These are phyloP conservation scores for Dipodomys spectabilis DNA, from an alignment of 2,113 vertebrate species.

Conservation along the genomic window DNA sequence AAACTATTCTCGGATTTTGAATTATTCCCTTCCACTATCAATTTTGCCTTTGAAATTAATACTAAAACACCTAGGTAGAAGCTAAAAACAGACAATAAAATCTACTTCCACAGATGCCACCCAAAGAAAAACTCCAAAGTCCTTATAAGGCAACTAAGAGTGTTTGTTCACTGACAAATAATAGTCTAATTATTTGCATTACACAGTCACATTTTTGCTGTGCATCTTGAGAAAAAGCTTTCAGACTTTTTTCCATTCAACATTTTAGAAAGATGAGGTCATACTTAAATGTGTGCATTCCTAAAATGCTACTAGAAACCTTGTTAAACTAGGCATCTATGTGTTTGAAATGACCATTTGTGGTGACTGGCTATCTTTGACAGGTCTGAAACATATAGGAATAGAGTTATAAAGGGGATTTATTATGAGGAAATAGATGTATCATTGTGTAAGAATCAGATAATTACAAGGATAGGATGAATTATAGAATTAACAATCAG, in stretches of 20 bases:
- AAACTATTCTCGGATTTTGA: not conserved
- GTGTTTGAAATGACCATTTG: constrained; percentile 53
- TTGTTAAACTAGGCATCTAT: constrained; percentile 55
- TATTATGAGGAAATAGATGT: constrained; percentile 43
- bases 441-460: not conserved
- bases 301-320: constrained; percentile 65
- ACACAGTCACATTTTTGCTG: constrained; percentile 79
- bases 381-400: not conserved
- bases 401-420: not conserved
- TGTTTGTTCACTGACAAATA: constrained; percentile 73
- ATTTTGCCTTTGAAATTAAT: not conserved
- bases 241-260: constrained; percentile 84
- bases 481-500: not conserved
- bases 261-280: constrained; percentile 87
- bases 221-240: constrained; percentile 84
- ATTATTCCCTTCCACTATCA: not conserved
- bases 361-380: constrained; percentile 59
- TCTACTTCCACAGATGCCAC: not conserved
- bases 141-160: constrained; percentile 83
- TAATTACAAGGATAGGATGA: not conserved
- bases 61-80: not conserved
- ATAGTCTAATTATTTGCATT: constrained; percentile 85
- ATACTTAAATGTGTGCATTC: constrained; percentile 81
- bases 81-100: constrained; percentile 22
- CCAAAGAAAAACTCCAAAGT: constrained; percentile 48